phyloP scores from a whole-genome alignment of 1,140 invertebrate species.

The Procambarus clarkii region DNA sequence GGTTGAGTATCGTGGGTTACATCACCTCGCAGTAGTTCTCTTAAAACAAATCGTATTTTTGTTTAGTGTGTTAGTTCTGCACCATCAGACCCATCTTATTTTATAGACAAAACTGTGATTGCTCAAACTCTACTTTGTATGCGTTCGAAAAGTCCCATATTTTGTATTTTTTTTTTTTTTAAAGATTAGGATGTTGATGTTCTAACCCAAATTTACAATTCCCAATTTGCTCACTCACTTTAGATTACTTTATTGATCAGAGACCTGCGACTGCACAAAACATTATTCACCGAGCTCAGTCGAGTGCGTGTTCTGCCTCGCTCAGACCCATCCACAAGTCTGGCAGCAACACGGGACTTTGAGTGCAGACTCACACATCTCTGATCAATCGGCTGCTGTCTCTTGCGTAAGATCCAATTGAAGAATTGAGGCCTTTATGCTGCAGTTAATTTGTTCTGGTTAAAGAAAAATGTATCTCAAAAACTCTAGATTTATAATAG shows the following conservation, averaged over 20 bases:
- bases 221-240: neutral
- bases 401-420: constrained; percentile 6
- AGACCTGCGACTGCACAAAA: neutral
- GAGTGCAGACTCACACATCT: neutral
- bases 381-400: constrained; percentile 6
- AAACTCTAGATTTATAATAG: neutral
- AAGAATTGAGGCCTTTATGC: constrained; percentile 36
- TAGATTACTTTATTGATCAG: neutral
- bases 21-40: neutral
- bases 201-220: neutral
- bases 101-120: too few relatives aligned
- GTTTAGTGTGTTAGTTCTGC: neutral
- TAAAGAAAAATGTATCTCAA: neutral
- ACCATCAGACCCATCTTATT: neutral
- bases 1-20: neutral
- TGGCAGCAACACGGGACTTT: neutral
- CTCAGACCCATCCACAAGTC: neutral
- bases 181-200: neutral
- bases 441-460: constrained; percentile 21
- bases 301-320: too few relatives aligned
- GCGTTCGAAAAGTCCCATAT: neutral
- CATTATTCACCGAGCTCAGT: neutral
- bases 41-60: neutral
- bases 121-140: neutral
- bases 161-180: constrained; percentile 5